Percentiles rank a stretch among this genome's conserved stretches.
Conservation (phyloP, 1,140 invertebrate species). For the Chymomyza costata region DNA sequence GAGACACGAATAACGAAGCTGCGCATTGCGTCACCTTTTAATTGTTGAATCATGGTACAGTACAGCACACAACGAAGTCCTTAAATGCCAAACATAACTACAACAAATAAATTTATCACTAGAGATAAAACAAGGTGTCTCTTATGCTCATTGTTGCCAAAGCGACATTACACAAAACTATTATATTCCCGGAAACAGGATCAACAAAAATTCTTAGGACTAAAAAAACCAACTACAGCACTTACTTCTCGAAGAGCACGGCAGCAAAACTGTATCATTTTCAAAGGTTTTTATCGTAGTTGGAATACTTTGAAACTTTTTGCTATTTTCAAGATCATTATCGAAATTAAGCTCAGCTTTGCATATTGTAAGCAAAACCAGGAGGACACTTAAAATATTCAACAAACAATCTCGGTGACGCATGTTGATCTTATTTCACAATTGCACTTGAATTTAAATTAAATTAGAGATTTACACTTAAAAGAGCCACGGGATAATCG, state of each 20-base stretch:
- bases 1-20: too few species aligned
- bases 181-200: too few species aligned
- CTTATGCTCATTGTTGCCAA: too few species aligned
- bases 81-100: too few species aligned
- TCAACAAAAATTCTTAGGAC: too few species aligned
- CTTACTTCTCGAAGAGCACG: conserved; percentile 79
- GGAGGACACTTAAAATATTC: conserved; percentile 17
- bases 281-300: conserved; percentile 84
- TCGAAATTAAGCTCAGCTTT: conserved; percentile 47
- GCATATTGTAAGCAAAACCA: neutral
- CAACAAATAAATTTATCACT: too few species aligned
- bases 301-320: conserved; percentile 78
- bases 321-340: conserved; percentile 56
- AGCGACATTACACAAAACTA: too few species aligned
- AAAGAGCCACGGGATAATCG: conserved; percentile 13
- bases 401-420: conserved; percentile 13
- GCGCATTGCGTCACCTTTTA: too few species aligned
- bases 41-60: too few species aligned
- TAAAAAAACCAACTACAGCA: too few species aligned
- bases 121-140: too few species aligned
- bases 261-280: conserved; percentile 84
- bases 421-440: conserved; percentile 15
- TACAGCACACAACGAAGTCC: too few species aligned
- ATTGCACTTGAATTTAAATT: conserved; percentile 32
- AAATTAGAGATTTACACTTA: conserved; percentile 35